Percentiles rank a stretch among this genome's conserved stretches.
These are phyloP conservation scores for Hippocampus mohnikei DNA, from an alignment of 2,113 vertebrate species.

Conservation along the genomic window DNA sequence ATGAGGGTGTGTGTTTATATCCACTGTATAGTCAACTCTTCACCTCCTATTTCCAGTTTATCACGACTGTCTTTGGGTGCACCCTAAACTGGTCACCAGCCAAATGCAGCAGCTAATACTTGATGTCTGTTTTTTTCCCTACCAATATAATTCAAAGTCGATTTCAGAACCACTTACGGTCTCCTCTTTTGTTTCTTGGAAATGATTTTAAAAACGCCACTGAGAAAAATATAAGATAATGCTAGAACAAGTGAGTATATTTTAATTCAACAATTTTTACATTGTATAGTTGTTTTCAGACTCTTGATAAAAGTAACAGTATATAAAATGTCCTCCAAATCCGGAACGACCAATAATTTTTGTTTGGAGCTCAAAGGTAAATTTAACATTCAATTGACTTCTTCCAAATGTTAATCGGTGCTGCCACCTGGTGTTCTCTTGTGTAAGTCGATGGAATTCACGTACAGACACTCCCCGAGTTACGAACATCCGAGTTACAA, in stretches of 20 bases:
- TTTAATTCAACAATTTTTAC: not conserved
- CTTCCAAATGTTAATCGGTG: not conserved
- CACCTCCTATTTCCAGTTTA: too few relatives aligned
- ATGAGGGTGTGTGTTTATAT: not conserved
- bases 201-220: constrained; percentile 29
- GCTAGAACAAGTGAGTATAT: constrained; percentile 5
- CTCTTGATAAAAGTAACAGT: not conserved
- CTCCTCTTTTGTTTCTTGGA: constrained; percentile 61
- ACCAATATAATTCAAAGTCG: constrained; percentile 40
- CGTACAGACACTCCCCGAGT: too few relatives aligned
- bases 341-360: not conserved
- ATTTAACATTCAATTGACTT: not conserved
- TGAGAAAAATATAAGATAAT: constrained; percentile 47
- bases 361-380: not conserved
- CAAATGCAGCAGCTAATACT: not conserved
- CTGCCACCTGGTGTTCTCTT: not conserved
- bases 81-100: too few relatives aligned
- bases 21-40: too few relatives aligned
- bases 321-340: not conserved
- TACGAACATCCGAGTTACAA: too few relatives aligned
- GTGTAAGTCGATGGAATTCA: not conserved
- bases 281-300: not conserved
- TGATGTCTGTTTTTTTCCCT: not conserved
- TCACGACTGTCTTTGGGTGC: too few relatives aligned
- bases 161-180: constrained; percentile 61